Conservation (phyloP, 2,113 vertebrate genomes). For the Pipra filicauda region DNA sequence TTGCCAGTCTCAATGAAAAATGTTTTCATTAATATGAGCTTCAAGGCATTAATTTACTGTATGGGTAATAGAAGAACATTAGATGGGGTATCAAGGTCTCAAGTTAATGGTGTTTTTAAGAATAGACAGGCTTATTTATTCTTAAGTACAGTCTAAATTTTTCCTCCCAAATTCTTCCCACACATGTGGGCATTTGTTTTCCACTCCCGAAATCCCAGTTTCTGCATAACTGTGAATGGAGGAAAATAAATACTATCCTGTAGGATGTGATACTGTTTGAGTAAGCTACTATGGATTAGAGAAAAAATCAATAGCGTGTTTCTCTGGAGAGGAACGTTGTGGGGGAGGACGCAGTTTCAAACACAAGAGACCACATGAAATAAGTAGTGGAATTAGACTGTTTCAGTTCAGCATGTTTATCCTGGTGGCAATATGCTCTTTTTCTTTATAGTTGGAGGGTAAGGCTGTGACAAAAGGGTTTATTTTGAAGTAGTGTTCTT, state of each 20-base stretch:
- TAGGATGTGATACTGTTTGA: not conserved
- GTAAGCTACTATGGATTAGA: not conserved
- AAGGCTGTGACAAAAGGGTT: not conserved
- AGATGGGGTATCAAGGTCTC: slow-evolving; percentile 22
- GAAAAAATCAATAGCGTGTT: not conserved
- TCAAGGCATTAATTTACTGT: slow-evolving; percentile 63
- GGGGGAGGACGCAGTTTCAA: not conserved
- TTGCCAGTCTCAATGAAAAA: slow-evolving; percentile 70
- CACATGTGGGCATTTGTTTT: not conserved
- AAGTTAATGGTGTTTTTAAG: slow-evolving; percentile 48
- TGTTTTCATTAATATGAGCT: slow-evolving; percentile 69
- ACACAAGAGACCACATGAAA: not conserved
- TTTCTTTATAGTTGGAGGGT: not conserved
- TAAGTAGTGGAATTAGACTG: not conserved
- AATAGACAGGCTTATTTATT: slow-evolving; percentile 18
- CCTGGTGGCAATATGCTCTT: not conserved
- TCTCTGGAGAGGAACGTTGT: not conserved
- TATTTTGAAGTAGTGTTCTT: not conserved
- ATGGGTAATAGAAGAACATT: slow-evolving; percentile 35
- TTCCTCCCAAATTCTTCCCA: not conserved
- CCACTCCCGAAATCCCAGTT: not conserved
- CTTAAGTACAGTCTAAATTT: not conserved
- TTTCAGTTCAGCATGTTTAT: not conserved
- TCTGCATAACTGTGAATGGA: not conserved
- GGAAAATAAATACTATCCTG: not conserved